phyloP scores from a whole-genome alignment of 2,888 invertebrate genomes.

The Ecliptopera silaceata region DNA sequence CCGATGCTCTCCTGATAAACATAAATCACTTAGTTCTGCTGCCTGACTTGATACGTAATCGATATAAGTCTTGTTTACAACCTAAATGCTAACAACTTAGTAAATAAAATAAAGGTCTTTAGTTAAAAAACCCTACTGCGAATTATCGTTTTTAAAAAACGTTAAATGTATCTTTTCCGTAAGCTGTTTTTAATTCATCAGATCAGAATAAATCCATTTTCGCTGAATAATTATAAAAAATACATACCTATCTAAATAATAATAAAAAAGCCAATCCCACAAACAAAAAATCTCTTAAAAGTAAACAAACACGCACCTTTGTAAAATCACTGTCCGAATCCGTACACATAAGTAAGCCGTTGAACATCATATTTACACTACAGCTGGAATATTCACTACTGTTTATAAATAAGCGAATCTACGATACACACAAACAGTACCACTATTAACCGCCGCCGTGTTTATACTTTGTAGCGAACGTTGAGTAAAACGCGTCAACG shows the following conservation, averaged over 20 bases:
- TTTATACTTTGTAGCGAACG: conserved; percentile 7
- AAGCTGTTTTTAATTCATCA: no score
- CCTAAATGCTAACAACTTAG: no score
- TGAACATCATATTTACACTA: conserved; percentile 67
- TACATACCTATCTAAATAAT: neutral
- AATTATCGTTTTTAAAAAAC: no score
- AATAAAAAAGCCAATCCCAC: neutral
- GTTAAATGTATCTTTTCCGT: no score
- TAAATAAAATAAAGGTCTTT: no score
- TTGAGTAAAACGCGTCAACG: conserved; percentile 15
- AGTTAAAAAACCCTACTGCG: no score
- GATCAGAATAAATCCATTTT: no score
- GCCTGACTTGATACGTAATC: no score
- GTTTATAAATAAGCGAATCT: conserved; percentile 23
- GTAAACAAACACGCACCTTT: conserved; percentile 56
- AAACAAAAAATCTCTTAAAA: neutral
- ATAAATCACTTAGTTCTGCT: neutral
- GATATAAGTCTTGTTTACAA: no score
- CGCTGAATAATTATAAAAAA: no score
- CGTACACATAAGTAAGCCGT: conserved; percentile 66
- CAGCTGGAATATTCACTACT: conserved; percentile 39
- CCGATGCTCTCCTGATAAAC: conserved; percentile 55
- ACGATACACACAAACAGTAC: conserved; percentile 9
- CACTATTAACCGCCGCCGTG: conserved; percentile 13
- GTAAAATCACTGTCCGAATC: conserved; percentile 74